Conservation (phyloP, 1,140 invertebrate genomes). For the Artemia franciscana region DNA sequence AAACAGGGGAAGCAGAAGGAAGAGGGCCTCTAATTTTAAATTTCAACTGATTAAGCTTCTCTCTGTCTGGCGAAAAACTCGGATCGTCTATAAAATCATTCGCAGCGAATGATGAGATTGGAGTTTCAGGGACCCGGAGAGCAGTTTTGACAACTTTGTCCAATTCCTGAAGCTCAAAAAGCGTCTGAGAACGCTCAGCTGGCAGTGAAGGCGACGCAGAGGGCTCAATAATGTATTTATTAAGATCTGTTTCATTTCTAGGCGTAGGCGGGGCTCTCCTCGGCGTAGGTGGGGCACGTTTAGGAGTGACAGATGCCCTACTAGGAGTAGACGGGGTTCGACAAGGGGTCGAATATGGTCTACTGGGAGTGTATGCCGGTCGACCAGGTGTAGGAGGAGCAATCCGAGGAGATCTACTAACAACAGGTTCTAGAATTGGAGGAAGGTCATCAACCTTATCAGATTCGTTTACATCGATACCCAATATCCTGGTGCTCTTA, state of each 20-base stretch:
- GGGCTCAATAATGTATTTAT: conserved; percentile 1
- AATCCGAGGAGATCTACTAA: background rate
- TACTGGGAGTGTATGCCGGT: background rate
- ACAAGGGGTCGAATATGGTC: background rate
- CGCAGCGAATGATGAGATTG: background rate
- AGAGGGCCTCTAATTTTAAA: conserved; percentile 76
- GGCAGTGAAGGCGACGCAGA: conserved; percentile 7
- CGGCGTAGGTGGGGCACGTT: background rate
- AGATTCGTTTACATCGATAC: background rate
- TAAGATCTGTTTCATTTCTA: conserved; percentile 18
- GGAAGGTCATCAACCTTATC: background rate
- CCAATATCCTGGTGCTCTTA: background rate
- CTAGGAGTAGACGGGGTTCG: background rate
- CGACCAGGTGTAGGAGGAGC: background rate
- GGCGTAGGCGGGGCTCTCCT: background rate
- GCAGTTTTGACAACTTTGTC: conserved; percentile 45
- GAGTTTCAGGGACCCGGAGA: conserved; percentile 23
- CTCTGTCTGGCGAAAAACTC: conserved; percentile 1
- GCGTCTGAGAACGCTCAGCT: conserved; percentile 30
- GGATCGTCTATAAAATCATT: background rate
- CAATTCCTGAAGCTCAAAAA: conserved; percentile 42
- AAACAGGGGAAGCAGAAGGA: conserved; percentile 15
- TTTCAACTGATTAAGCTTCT: conserved; percentile 53
- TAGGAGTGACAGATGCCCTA: background rate
- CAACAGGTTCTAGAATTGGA: background rate